Evolutionary conservation across 2,888 invertebrate genomes (phyloP), one percentile per base, ranked within the genome.

Genomic region (Allolobophora icterica): DNA sequence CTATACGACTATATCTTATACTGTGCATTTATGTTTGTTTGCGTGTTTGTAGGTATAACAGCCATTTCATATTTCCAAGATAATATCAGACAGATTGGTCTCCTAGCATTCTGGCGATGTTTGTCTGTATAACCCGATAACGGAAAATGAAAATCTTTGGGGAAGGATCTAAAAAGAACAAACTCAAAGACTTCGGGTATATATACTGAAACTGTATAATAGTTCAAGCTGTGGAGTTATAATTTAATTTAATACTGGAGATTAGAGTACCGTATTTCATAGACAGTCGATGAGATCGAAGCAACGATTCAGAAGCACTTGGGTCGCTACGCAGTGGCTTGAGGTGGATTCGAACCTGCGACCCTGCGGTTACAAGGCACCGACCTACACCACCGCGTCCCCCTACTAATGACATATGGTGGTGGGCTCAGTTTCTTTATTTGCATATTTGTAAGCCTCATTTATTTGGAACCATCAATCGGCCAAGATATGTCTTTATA

Each of bases 31-130:
- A 52, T 52, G 24, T 71, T n/a, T 71, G n/a, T n/a, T 71, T 71
- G n/a, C 71, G n/a, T 71, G 71, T 71, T 71, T n/a, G 71, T 71
- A 71, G 52, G 71, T 71, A n/a, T n/a, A 71, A 71, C 52, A 71
- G 30, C n/a, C 71, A 71, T 30, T 71, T 71, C 71, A n/a, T 1
- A 71, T 71, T 71, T 71, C 71, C 11, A 71, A 71, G n/a, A 71
- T 71, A 71, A 71, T 71, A 8, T 71, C 71, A 5, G n/a, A 71
- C n/a, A 71, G 71, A 71, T 71, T 8, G 71, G 71, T 71, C n/a
- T 30, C 71, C 30, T n/a, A 71, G 0, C 71, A n/a, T 5, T 71
- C 71, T 30, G 30, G n/a, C 11, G 71, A 71, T 71, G 71, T 71
- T 71, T 71, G 52, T 71, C 71, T 30, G n/a, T 71, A 71, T 13